Base-by-base conservation (phyloP, 2,113 vertebrate species). In the Corvus cornix region DNA sequence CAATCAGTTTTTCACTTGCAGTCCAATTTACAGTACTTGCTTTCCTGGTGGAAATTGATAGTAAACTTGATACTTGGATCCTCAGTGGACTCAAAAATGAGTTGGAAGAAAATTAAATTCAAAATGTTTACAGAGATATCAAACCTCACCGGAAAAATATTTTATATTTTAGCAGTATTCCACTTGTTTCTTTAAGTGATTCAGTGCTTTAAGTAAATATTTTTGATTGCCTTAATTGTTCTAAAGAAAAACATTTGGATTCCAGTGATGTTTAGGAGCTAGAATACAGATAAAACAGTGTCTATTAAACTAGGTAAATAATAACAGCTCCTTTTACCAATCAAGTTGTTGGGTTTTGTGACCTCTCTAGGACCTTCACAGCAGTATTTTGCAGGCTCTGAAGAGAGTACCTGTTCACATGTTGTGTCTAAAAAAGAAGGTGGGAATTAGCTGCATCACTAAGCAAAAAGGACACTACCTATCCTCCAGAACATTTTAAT, bases 231-330 rank as follows among this genome's bases (percentile, higher is more conserved):
- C 52, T 86, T 69, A 92, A 80, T 89, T 92, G 64, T 81, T 87
- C 39, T 81, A 68, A 90, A 95, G 52, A 86, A 97, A 90, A 93
- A 74, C 31, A 75, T 81, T 92, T 90, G n/a, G 41, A 90, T 92
- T 67, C 33, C 33, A 88, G 44, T 17, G 60, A 30, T 53, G 88
- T 53, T 89, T 28, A 59, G 37, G 22, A 87, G 37, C 35, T 28
- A 74, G 48, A 70, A 39, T 7, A 88, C 55, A 80, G 46, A 83
- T 41, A 70, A 80, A 74, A 10, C 39, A 67, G 10, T 37, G 39
- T 21, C 39, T 88, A 48, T n/a, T 80, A 74, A 93, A 59, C 51
- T 52, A 58, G 21, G 17, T 51, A 92, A 88, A 84, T 66, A 89
- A 76, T 59, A 85, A 70, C 22, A 67, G 9, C 7, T 89, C 30